Evolutionary conservation across 35 echinoderm and acorn worm genomes (phyloP).

Genomic region (Strongylocentrotus purpuratus): DNA sequence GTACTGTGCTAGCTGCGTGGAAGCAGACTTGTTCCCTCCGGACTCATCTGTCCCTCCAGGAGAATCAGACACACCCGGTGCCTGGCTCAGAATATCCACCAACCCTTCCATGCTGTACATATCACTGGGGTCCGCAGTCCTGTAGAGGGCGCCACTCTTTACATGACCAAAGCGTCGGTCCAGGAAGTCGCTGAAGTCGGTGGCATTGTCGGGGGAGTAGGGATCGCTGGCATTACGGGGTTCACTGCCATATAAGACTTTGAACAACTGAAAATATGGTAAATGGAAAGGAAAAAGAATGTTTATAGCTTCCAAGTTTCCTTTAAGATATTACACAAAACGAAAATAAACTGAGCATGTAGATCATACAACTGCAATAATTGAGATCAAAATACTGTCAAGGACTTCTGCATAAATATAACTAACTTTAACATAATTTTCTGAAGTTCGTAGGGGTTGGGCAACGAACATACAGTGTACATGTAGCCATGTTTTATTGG

Average conservation of each 20-base stretch:
- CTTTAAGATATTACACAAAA: too few relatives aligned
- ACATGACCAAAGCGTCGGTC: slow-evolving; percentile 62
- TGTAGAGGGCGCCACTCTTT: slow-evolving; percentile 67
- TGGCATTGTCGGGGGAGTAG: slow-evolving; percentile 54
- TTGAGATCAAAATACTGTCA: too few relatives aligned
- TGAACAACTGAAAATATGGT: slow-evolving; percentile 61
- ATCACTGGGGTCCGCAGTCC: slow-evolving; percentile 36
- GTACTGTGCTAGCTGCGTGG: slow-evolving; percentile 52
- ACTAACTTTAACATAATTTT: too few relatives aligned
- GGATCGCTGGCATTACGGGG: slow-evolving; percentile 52
- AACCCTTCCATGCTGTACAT: slow-evolving; percentile 76
- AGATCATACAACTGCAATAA: too few relatives aligned
- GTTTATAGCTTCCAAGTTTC: background rate
- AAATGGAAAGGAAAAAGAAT: background rate
- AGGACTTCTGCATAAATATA: too few relatives aligned
- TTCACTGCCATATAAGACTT: slow-evolving; percentile 77
- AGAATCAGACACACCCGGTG: slow-evolving; percentile 30
- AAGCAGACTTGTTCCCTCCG: slow-evolving; percentile 23
- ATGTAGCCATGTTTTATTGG: too few relatives aligned
- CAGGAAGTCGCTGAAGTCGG: slow-evolving; percentile 72
- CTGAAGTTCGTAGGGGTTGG: too few relatives aligned
- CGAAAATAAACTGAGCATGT: too few relatives aligned
- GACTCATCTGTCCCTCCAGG: background rate
- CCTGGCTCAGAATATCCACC: slow-evolving; percentile 67
- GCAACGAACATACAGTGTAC: too few relatives aligned